These are phyloP conservation scores for Drosophila melanosoma DNA, from an alignment of 2,888 invertebrate genomes.

Conservation along the genomic window DNA sequence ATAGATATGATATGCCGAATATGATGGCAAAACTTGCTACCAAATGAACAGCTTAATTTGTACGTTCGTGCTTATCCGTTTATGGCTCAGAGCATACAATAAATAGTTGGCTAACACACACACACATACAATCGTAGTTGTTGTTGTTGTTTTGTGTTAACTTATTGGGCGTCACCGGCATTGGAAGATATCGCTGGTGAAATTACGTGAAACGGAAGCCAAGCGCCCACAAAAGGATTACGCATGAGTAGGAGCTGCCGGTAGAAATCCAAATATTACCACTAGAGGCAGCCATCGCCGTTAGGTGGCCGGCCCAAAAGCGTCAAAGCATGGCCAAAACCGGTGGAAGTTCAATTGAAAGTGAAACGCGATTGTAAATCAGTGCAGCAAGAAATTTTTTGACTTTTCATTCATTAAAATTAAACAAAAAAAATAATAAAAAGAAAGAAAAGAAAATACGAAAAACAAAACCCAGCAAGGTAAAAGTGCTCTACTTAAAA, in stretches of 20 bases:
- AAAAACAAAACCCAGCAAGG: background rate
- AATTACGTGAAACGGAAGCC: conserved; percentile 62
- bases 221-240: conserved; percentile 60
- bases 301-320: conserved; percentile 7
- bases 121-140: conserved; percentile 7
- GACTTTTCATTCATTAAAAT: conserved; percentile 61
- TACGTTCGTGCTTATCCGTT: conserved; percentile 53
- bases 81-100: conserved; percentile 54
- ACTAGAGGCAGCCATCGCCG: background rate
- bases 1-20: conserved; percentile 12
- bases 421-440: conserved; percentile 23
- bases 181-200: conserved; percentile 28
- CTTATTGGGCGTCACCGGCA: conserved; percentile 47
- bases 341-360: conserved; percentile 30
- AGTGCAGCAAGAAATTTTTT: conserved; percentile 40
- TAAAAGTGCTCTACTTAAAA: background rate
- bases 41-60: conserved; percentile 45
- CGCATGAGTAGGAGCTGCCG: conserved; percentile 53
- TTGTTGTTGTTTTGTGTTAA: conserved; percentile 6
- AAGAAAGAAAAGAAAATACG: background rate
- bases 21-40: conserved; percentile 26
- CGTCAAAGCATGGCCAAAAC: conserved; percentile 40
- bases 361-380: conserved; percentile 31
- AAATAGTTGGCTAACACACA: conserved; percentile 30
- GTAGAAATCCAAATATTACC: conserved; percentile 23